phyloP scores from a whole-genome alignment of 2,888 invertebrate genomes.

The Eueremaeus valkanovi region DNA sequence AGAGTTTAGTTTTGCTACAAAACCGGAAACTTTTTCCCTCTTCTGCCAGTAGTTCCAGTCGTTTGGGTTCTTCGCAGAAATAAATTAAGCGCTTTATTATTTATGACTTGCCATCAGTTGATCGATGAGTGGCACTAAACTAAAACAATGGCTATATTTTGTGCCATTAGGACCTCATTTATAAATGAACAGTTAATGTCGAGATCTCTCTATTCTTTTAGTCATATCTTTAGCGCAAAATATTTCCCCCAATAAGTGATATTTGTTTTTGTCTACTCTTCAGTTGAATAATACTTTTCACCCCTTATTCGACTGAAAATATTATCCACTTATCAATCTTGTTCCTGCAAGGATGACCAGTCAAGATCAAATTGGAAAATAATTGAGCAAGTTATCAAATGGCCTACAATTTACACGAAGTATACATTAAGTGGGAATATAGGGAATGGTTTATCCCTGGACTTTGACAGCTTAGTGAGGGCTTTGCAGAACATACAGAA shows the following conservation, averaged over 20 bases:
- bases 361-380: too few relatives aligned
- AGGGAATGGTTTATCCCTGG: too few relatives aligned
- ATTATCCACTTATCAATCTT: background rate
- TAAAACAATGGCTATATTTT: background rate
- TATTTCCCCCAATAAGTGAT: background rate
- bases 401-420: too few relatives aligned
- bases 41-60: too few relatives aligned
- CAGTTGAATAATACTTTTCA: background rate
- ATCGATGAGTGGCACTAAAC: background rate
- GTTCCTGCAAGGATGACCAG: too few relatives aligned
- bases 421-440: too few relatives aligned
- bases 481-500: too few relatives aligned
- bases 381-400: too few relatives aligned
- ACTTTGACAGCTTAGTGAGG: too few relatives aligned
- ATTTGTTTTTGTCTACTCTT: background rate
- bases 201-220: background rate
- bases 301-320: background rate
- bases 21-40: too few relatives aligned
- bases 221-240: background rate
- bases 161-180: background rate
- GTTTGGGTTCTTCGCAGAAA: background rate
- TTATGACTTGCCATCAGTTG: background rate
- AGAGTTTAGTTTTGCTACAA: too few relatives aligned
- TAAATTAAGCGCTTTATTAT: background rate
- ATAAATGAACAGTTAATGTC: background rate